Evolutionary conservation across 2,113 vertebrate genomes (phyloP).

Genomic region (Sylvia atricapilla): DNA sequence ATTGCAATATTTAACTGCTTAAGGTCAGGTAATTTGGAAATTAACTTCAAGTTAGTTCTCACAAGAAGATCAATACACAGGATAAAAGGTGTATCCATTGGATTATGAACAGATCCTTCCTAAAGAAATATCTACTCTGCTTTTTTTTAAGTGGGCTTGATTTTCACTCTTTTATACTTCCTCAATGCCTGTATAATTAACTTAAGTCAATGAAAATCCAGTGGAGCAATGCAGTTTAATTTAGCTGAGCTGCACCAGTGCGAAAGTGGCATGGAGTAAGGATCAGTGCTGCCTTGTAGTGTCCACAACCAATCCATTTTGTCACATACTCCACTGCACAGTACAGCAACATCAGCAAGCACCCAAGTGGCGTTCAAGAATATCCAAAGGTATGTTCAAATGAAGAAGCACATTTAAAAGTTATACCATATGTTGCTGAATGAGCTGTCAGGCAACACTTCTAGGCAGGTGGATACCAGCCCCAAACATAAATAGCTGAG

Average conservation of each 20-base stretch:
- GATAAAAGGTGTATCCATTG: background rate
- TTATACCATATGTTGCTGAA: background rate
- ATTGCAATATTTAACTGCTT: background rate
- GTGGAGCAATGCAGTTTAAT: background rate
- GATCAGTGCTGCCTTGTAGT: background rate
- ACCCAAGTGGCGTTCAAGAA: background rate
- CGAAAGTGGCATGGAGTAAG: background rate
- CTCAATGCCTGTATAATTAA: background rate
- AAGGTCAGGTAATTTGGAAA: slow-evolving; percentile 15
- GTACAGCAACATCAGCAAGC: background rate
- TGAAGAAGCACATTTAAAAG: background rate
- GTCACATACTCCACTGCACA: background rate
- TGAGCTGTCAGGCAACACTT: background rate
- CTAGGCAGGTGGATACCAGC: background rate
- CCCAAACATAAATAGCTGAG: background rate
- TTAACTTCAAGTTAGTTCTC: background rate
- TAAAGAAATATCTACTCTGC: background rate
- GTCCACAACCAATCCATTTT: background rate
- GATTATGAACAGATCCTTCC: slow-evolving; percentile 5
- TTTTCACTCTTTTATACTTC: background rate
- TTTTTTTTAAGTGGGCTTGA: background rate
- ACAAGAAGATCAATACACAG: slow-evolving; percentile 17
- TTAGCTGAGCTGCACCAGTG: background rate
- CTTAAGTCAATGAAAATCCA: background rate
- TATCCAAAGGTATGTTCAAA: background rate